Percentiles rank a stretch among this genome's conserved stretches.
phyloP scores from a whole-genome alignment of 1,140 invertebrate genomes.

The Bombus superbus region DNA sequence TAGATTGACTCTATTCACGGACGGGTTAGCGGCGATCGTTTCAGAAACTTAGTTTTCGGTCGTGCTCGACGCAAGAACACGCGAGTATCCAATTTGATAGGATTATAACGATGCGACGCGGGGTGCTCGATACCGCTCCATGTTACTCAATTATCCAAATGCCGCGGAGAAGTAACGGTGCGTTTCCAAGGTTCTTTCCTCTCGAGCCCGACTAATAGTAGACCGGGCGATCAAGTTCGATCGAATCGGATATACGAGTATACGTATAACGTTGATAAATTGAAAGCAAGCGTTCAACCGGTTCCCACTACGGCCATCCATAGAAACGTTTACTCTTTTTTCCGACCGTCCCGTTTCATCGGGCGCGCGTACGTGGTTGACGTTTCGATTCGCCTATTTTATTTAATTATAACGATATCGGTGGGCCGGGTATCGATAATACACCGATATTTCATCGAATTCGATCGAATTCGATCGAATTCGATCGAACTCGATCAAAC shows the following conservation, averaged over 20 bases:
- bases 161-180: background rate
- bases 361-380: background rate
- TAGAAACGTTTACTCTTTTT: no score
- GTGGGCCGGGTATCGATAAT: constrained; percentile 27
- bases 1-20: background rate
- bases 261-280: constrained; percentile 29
- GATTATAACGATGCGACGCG: background rate
- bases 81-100: background rate
- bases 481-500: constrained; percentile 21
- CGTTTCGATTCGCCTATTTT: constrained; percentile 18
- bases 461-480: background rate
- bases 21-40: background rate
- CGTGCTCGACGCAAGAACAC: background rate
- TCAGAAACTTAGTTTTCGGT: background rate
- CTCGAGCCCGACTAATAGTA: background rate
- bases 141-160: background rate
- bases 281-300: constrained; percentile 13
- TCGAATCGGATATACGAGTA: constrained; percentile 5
- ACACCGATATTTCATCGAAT: constrained; percentile 7
- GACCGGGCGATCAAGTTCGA: constrained; percentile 8
- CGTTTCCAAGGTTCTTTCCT: background rate
- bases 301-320: no score
- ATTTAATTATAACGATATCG: constrained; percentile 38
- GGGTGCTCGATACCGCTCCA: background rate
- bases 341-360: no score